These are phyloP conservation scores for Gulo gulo DNA, from an alignment of 2,113 vertebrate genomes.

Conservation along the genomic window DNA sequence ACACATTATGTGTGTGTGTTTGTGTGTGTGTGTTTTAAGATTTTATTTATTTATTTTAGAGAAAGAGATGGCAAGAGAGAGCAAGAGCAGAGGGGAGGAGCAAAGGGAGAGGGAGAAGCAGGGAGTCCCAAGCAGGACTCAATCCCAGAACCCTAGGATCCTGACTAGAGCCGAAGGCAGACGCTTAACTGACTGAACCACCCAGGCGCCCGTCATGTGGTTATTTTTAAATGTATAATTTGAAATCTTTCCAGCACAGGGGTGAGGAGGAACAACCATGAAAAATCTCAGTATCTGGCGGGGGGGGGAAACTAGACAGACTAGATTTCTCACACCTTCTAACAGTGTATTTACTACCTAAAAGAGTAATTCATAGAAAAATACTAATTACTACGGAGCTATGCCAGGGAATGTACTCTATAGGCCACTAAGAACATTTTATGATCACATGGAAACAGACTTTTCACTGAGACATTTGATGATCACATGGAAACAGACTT, in stretches of 20 bases:
- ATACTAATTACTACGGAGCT: not conserved
- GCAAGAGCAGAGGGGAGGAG: not conserved
- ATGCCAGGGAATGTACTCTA: not conserved
- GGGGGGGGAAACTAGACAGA: not conserved
- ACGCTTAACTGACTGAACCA: not conserved
- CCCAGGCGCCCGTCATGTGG: not conserved
- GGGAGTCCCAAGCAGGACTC: not conserved
- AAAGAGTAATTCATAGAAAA: conserved; percentile 10
- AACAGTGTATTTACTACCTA: not conserved
- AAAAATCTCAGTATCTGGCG: not conserved
- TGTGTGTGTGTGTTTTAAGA: not conserved
- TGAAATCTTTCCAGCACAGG: conserved; percentile 38
- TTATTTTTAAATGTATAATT: conserved; percentile 5
- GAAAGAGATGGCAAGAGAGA: not conserved
- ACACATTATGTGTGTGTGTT: not conserved
- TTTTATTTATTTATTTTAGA: not conserved
- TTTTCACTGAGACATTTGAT: not conserved
- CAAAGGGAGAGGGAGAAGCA: not conserved
- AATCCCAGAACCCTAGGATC: not conserved
- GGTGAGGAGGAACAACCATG: not conserved
- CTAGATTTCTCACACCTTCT: not conserved
- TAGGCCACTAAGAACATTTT: not conserved
- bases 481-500: not conserved
- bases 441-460: not conserved
- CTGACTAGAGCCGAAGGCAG: not conserved